A percentile compares a stretch with the other conserved stretches of the same genome.
These are phyloP conservation scores for Camponotus fellah DNA, from an alignment of 2,888 invertebrate genomes.

Conservation along the genomic window DNA sequence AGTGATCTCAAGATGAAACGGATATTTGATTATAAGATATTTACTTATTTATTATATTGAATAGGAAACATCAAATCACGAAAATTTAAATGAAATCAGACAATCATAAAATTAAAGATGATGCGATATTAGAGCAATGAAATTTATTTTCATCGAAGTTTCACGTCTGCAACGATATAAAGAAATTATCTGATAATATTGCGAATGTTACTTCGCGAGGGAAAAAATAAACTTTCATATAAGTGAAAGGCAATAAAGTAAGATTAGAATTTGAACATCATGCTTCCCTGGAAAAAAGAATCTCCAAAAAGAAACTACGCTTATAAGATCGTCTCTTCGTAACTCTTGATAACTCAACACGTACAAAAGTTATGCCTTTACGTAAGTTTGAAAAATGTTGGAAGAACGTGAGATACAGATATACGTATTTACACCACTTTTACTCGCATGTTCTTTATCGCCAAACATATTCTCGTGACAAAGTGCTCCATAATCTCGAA, in stretches of 20 bases:
- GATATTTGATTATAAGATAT: neutral
- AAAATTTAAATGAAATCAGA: slow-evolving; percentile 2
- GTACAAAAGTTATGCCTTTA: slow-evolving; percentile 47
- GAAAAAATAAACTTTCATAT: slow-evolving; percentile 25
- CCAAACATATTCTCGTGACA: slow-evolving; percentile 40
- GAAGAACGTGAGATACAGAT: neutral
- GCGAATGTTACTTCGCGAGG: neutral
- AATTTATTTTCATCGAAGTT: neutral
- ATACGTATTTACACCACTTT: neutral
- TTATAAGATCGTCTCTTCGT: slow-evolving; percentile 27
- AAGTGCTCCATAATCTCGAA: slow-evolving; percentile 38
- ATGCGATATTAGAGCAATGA: neutral
- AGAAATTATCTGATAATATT: neutral
- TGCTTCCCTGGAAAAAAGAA: slow-evolving; percentile 39
- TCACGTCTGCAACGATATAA: neutral
- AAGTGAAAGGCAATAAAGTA: slow-evolving; percentile 55
- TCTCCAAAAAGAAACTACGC: slow-evolving; percentile 33
- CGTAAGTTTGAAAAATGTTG: slow-evolving; percentile 14
- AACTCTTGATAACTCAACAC: slow-evolving; percentile 37
- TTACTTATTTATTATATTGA: too few species aligned
- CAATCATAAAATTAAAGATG: neutral
- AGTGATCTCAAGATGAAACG: neutral
- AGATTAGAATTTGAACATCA: slow-evolving; percentile 56
- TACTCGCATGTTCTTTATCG: neutral
- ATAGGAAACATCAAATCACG: neutral